A percentile compares a stretch with the other conserved stretches of the same genome.
These are phyloP conservation scores for Cyanistes caeruleus DNA, from an alignment of 2,113 vertebrate genomes.

Conservation along the genomic window DNA sequence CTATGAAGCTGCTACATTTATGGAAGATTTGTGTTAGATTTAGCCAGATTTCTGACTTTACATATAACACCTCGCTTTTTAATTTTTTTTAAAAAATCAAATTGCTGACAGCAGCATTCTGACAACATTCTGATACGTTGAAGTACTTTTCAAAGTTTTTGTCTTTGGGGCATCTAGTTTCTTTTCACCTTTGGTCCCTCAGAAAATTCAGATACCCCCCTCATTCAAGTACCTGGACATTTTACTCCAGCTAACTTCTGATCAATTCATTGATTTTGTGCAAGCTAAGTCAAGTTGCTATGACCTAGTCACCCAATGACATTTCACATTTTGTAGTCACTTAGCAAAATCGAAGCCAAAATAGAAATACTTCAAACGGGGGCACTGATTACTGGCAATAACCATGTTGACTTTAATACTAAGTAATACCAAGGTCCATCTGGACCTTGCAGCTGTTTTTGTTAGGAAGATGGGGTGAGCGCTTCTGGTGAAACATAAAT, in stretches of 20 bases:
- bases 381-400: background rate
- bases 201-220: background rate
- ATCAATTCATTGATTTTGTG: background rate
- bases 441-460: background rate
- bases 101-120: background rate
- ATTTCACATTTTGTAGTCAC: background rate
- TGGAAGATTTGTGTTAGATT: background rate
- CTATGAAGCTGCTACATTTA: background rate
- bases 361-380: background rate
- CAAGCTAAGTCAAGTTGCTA: background rate
- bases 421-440: background rate
- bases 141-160: background rate
- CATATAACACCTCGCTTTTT: rapidly evolving
- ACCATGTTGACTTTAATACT: background rate
- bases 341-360: background rate
- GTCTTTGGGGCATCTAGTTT: background rate
- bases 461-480: background rate
- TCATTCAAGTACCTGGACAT: background rate
- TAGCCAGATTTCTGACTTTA: background rate
- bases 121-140: background rate
- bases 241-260: background rate
- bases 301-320: background rate
- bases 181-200: background rate
- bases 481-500: background rate
- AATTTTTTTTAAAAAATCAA: background rate